Percentiles rank a stretch among this genome's conserved stretches.
Evolutionary conservation across 53 echinoderm and acorn worm genomes (phyloP).

Genomic region (Holothuria scabra): DNA sequence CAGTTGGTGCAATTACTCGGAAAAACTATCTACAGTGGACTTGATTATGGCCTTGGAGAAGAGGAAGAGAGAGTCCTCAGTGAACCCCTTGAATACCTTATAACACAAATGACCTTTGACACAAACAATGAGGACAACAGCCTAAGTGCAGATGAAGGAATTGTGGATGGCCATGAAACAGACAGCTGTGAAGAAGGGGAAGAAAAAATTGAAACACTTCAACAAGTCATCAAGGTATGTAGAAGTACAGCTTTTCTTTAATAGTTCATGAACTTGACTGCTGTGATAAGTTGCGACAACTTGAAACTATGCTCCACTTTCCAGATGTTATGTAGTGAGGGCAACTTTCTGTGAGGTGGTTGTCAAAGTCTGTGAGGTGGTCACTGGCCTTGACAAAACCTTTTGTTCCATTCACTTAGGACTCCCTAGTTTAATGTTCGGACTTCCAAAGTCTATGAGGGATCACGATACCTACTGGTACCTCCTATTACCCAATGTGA

Average conservation of each 20-base stretch:
- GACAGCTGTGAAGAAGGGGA: slow-evolving; percentile 74
- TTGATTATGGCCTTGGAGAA: slow-evolving; percentile 88
- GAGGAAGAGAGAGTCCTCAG: slow-evolving; percentile 92
- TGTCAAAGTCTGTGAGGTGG: too few species aligned
- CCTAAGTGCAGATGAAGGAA: slow-evolving; percentile 81
- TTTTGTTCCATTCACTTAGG: too few species aligned
- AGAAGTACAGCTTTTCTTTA: background rate
- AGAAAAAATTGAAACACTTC: slow-evolving; percentile 46
- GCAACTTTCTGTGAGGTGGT: too few species aligned
- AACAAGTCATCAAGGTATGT: slow-evolving; percentile 23
- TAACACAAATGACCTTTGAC: slow-evolving; percentile 81
- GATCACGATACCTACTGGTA: too few species aligned
- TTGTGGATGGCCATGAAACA: slow-evolving; percentile 81
- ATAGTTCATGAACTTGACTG: too few species aligned
- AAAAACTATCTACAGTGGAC: slow-evolving; percentile 74
- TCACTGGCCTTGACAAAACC: too few species aligned
- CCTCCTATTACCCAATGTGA: too few species aligned
- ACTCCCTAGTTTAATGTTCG: too few species aligned
- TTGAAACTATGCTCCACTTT: too few species aligned
- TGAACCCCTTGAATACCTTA: slow-evolving; percentile 76
- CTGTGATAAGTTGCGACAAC: too few species aligned
- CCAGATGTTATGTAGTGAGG: too few species aligned
- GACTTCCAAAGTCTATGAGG: too few species aligned
- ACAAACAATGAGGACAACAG: slow-evolving; percentile 53
- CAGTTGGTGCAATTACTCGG: slow-evolving; percentile 86